A percentile compares a stretch with the other conserved stretches of the same genome.
These are phyloP conservation scores for Euplagia quadripunctaria DNA, from an alignment of 2,888 invertebrate species.

Conservation along the genomic window DNA sequence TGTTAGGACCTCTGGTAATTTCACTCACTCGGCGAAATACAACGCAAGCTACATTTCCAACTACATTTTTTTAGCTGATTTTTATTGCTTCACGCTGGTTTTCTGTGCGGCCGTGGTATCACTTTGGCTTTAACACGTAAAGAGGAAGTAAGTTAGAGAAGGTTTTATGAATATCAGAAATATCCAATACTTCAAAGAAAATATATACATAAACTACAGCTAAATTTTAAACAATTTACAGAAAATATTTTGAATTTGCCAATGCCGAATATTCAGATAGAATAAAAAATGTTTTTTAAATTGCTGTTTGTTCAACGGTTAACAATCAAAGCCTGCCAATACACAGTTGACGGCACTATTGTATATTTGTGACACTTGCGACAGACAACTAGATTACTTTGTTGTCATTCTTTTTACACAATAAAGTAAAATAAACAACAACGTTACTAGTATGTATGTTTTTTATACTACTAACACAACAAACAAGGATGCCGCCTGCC, in stretches of 20 bases:
- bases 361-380: constrained; percentile 1
- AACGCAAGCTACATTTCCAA: no score
- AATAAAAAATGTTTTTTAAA: constrained; percentile 19
- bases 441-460: no score
- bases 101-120: no score
- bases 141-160: no score
- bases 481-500: no score
- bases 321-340: constrained; percentile 40
- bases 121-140: no score
- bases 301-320: constrained; percentile 40
- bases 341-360: constrained; percentile 13
- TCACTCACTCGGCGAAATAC: no score
- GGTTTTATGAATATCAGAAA: neutral
- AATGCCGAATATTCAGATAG: neutral
- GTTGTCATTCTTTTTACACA: neutral
- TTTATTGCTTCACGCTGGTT: no score
- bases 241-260: neutral
- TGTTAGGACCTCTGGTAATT: no score
- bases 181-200: neutral
- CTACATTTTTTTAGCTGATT: no score
- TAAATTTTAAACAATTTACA: neutral
- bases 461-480: neutral
- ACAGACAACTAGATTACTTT: neutral
- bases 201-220: neutral
- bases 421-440: no score